Evolutionary conservation across 2,888 invertebrate genomes (phyloP), one percentile per base, ranked within the genome.

Genomic region (Cheilosia soror): DNA sequence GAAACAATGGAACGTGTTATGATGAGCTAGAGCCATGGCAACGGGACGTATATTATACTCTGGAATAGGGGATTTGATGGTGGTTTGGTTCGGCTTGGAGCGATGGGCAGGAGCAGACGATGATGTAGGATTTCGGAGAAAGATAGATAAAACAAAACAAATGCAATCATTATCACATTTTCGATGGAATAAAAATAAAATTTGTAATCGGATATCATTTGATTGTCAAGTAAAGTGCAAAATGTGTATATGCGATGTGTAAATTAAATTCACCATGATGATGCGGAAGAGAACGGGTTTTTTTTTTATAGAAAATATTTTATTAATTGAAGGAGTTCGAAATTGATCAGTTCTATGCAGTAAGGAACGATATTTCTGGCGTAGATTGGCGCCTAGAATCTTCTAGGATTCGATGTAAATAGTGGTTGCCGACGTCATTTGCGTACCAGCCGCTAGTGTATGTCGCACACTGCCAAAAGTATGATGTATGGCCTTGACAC

Each of bases 111-210:
- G 51, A 11, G 44, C 29, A 9, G 20, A 49, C 57, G 49, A 53
- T 20, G 42, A 25, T 49, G 66, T 40, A 58, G 51, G 49, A 69
- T 76, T 81, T 76, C 81, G 77, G 20, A 69, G 81, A 81, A 81
- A 65, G 63, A 77, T 79, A 75, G 68, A 84, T 80, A 80, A 80
- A 83, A 84, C 73, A 84, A 80, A 69, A 84, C 65, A 76, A 84
- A 80, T 80, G 69, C 84, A 84, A 84, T 84, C 75, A 75, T 80
- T 75, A 80, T 75, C 73, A 84, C 80, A 58, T 84, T 75, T 84
- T 69, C 57, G 47, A 72, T 62, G 73, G 66, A 83, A 31, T 55
- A 15, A 15, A 51, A 66, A 40, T 68, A 60, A 20, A 60, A 58
- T 75, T 80, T 58, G 80, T 69, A 84, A 84, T 71, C 27, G 9